Percentiles rank a stretch among this genome's conserved stretches.
These are phyloP conservation scores for Zeus faber DNA, from an alignment of 2,113 vertebrate genomes.

Conservation along the genomic window DNA sequence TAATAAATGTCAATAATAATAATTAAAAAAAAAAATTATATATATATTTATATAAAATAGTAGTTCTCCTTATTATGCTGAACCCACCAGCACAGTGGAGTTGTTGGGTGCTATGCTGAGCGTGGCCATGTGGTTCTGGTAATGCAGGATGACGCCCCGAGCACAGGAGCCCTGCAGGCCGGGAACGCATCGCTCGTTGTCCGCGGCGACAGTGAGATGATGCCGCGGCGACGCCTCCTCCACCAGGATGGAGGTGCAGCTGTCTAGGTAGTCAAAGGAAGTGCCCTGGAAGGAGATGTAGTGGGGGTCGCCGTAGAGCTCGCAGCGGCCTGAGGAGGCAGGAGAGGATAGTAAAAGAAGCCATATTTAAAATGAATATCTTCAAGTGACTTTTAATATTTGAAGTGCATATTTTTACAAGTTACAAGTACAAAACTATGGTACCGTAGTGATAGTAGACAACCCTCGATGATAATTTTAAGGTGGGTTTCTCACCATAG, in stretches of 20 bases:
- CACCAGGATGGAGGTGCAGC: conserved; percentile 70
- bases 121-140: conserved; percentile 44
- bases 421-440: too few species aligned
- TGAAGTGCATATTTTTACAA: too few species aligned
- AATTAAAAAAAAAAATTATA: too few species aligned
- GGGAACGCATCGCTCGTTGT: conserved; percentile 44
- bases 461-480: too few species aligned
- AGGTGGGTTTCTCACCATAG: too few species aligned
- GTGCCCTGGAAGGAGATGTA: conserved; percentile 69
- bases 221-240: conserved; percentile 56
- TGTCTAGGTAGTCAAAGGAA: conserved; percentile 50
- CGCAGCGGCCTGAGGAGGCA: conserved; percentile 59
- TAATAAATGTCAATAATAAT: too few species aligned
- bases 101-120: conserved; percentile 30
- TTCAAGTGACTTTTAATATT: too few species aligned
- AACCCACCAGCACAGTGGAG: conserved; percentile 48
- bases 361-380: too few species aligned
- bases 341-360: not conserved
- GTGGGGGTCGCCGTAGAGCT: conserved; percentile 75
- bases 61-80: too few species aligned
- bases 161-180: conserved; percentile 43
- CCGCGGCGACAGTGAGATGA: conserved; percentile 63
- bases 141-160: conserved; percentile 63
- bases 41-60: not conserved
- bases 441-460: too few species aligned